Percentiles rank a stretch among this genome's conserved stretches.
phyloP scores from a whole-genome alignment of 2,113 vertebrate species.

The Spea bombifrons region DNA sequence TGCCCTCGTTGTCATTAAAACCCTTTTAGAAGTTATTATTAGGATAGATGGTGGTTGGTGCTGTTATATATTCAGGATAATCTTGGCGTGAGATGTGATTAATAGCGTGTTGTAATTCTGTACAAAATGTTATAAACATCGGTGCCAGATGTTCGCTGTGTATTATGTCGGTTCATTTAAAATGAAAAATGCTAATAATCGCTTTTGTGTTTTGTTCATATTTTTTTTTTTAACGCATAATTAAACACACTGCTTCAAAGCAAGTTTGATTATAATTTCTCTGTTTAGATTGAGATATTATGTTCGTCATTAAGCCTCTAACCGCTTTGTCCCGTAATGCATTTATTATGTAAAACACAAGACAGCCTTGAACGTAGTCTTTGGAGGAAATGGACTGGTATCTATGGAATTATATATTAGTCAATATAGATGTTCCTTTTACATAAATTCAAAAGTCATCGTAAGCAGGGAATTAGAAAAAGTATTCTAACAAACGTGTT shows the following conservation, averaged over 20 bases:
- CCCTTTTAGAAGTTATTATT: conserved; percentile 21
- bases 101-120: conserved; percentile 19
- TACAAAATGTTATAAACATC: conserved; percentile 19
- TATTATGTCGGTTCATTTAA: conserved; percentile 30
- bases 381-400: too few relatives aligned
- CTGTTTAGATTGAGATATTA: background rate
- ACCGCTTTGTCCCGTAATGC: background rate
- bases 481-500: too few relatives aligned
- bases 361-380: background rate
- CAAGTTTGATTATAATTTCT: background rate
- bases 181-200: conserved; percentile 36
- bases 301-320: background rate
- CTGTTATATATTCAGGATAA: conserved; percentile 27
- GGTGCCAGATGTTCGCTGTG: conserved; percentile 25
- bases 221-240: conserved; percentile 13
- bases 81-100: conserved; percentile 33
- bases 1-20: conserved; percentile 27
- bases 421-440: too few relatives aligned
- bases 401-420: too few relatives aligned
- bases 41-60: conserved; percentile 9
- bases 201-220: conserved; percentile 19
- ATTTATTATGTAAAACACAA: background rate
- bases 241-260: conserved; percentile 19
- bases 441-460: too few relatives aligned
- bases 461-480: too few relatives aligned